Evolutionary conservation across 2,888 invertebrate genomes (phyloP), one percentile per base, ranked within the genome.

Genomic region (Pherbina coryleti): DNA sequence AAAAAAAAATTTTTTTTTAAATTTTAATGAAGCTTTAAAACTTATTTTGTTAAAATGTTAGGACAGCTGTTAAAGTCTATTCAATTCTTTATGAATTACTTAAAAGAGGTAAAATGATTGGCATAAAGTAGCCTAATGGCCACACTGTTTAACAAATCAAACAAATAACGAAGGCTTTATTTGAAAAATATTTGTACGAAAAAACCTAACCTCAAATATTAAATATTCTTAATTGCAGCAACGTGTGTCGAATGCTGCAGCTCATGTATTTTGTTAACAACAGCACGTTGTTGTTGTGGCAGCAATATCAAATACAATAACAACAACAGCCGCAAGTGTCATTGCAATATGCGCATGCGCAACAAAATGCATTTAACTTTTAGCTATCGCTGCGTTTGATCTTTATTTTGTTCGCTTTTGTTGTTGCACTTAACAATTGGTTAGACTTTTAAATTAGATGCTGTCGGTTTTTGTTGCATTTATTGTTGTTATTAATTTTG

Each of bases 211-310:
- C 31, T 49, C 25, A 25, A 28, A 55, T 25, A 34, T 71, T 71
- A 22, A 57, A 71, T 55, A 79, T 79, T 79, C 80, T 78, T 77
- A 79, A 83, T 81, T 80, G 82, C 81, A 73, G 79, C 83, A 80
- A 81, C 80, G 85, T 83, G 85, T 83, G 84, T 83, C 79, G 82
- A 84, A 85, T 84, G 66, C 82, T 80, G 83, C 78, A 57, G 19
- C 22, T 17, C 72, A 80, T 80, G 73, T 14, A 44, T 79, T 79
- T 44, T 73, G 77, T 66, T 78, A 51, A 14, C 60, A 70, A 51
- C 75, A 57, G 62, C 73, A 31, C 55, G 78, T 74, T 79, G 78
- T 76, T 79, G 70, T 79, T 78, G 55, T 44, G 57, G 60, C 60
- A 62, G 51, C 53, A 55, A 78, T 72, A 66, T 76, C 71, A 73